Base-by-base conservation (phyloP, 2,113 vertebrate species). In the Xenopus laevis region DNA sequence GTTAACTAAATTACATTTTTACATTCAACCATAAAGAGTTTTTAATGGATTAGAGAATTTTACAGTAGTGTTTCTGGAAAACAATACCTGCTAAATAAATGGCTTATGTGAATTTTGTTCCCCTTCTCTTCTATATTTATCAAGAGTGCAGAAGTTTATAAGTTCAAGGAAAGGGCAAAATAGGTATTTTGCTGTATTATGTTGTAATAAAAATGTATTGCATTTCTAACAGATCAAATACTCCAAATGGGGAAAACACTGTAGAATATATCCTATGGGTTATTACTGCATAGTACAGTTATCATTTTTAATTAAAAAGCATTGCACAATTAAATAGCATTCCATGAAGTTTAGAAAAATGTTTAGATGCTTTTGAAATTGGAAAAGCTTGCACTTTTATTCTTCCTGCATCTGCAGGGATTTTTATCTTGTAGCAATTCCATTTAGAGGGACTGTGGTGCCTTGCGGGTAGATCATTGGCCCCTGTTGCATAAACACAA, bases 61-160 rank as follows among this genome's bases (percentile, higher is more conserved):
- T 23, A 23, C 57, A 69, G 52, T 69, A 20, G 45, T 10, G 20
- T 23, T 69, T 53, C 58, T 40, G 46, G 33, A 52, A 69, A 75
- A 75, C 58, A 75, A 75, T 75, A 69, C 57, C 73, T 75, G 46
- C 45, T 47, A 23, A 75, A 75, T 75, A 44, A 69, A 68, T 68
- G 65, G 30, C 57, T 75, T 75, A 69, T 75, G 66, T 53, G 73
- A 63, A 68, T 75, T 75, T 62, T 63, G 65, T 75, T 69, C 73
- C 33, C 53, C 23, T 52, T 53, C 58, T 58, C 20, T 68, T 63
- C 73, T 75, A 63, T 63, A 68, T 62, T 68, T 62, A 57, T 45
- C 46, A 40, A 33, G 18, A 68, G 73, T 69, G 66, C 65, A 75
- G 20, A 63, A 75, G 73, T 75, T 75, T 68, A 69, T n/a, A 62